These are phyloP conservation scores for Dasypolia templi DNA, from an alignment of 2,888 invertebrate species.

Conservation along the genomic window DNA sequence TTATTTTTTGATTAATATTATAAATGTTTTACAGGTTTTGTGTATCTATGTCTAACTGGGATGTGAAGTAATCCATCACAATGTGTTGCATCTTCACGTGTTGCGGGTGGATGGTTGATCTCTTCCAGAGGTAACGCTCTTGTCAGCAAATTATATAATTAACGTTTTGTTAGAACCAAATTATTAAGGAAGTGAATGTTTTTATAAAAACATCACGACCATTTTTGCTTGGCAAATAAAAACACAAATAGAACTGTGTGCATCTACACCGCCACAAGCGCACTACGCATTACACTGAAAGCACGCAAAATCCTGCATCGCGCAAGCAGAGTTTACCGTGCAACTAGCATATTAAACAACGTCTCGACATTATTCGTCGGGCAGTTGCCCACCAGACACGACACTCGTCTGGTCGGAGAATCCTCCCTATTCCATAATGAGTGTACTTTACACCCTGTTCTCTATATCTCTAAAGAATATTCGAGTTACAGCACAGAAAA, in stretches of 20 bases:
- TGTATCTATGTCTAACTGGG: slow-evolving; percentile 26
- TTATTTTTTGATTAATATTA: neutral
- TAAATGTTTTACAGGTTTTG: slow-evolving; percentile 44
- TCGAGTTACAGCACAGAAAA: neutral
- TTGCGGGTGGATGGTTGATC: slow-evolving; percentile 83
- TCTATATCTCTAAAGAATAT: no score
- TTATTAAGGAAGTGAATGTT: slow-evolving; percentile 22
- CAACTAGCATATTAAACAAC: no score
- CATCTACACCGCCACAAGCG: no score
- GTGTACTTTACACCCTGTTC: no score
- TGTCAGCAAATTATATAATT: slow-evolving; percentile 17
- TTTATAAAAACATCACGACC: neutral
- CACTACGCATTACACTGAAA: no score
- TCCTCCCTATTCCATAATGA: no score
- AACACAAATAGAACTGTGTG: no score
- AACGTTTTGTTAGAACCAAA: neutral
- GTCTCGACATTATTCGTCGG: no score
- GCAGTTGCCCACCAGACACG: no score
- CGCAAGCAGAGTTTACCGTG: no score
- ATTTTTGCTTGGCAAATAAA: neutral
- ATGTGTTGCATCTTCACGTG: slow-evolving; percentile 87
- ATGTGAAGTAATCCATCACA: slow-evolving; percentile 54
- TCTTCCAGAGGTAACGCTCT: slow-evolving; percentile 78
- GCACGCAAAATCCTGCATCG: no score
- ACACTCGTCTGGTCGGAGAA: no score